Evolutionary conservation across 2,797 vertebrate species (phyloP).

Genomic region (Mormyrus hasselquistii): DNA sequence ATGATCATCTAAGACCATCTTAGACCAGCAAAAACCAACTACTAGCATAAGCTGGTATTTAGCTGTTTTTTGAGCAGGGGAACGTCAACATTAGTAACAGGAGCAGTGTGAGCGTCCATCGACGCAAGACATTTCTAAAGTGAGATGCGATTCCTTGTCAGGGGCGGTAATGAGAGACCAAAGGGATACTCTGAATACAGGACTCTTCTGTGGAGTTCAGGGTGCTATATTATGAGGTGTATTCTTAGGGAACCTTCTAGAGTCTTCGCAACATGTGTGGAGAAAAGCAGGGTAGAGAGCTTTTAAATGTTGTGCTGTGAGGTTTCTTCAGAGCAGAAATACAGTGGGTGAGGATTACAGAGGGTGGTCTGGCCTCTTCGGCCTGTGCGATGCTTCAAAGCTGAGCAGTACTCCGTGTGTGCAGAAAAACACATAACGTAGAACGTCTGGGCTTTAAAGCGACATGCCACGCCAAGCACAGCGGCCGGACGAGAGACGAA

Average conservation of each 20-base stretch:
- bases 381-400: neutral
- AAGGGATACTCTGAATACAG: neutral
- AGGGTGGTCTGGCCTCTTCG: neutral
- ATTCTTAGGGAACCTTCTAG: neutral
- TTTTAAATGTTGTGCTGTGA: neutral
- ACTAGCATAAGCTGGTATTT: neutral
- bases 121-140: conserved; percentile 35
- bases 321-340: neutral
- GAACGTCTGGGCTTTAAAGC: neutral
- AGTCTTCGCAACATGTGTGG: neutral
- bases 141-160: conserved; percentile 39
- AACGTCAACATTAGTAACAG: neutral
- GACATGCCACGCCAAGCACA: neutral
- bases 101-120: conserved; percentile 26
- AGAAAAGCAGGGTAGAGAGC: neutral
- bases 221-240: neutral
- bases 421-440: neutral
- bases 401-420: neutral
- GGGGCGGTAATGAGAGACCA: conserved; percentile 20
- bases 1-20: neutral
- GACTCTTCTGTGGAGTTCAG: neutral
- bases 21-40: neutral
- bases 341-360: neutral
- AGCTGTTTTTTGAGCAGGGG: neutral
- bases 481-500: neutral